Conservation (phyloP, 2,888 invertebrate genomes). For the Phortica magna region DNA sequence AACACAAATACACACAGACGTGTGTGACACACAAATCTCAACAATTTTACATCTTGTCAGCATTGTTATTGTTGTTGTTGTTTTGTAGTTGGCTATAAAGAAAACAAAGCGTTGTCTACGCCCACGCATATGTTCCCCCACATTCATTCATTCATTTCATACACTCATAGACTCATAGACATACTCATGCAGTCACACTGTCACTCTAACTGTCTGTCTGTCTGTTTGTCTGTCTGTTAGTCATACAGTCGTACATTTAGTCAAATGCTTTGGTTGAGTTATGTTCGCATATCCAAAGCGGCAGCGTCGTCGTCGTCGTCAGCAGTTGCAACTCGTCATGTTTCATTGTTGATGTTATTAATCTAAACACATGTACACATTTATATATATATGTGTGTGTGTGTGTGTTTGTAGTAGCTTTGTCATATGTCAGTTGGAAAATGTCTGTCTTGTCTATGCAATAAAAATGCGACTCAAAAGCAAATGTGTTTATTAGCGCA, state of each 20-base stretch:
- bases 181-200: neutral
- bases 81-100: neutral
- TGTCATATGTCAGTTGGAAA: neutral
- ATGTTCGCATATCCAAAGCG: neutral
- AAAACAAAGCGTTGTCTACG: neutral
- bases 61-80: neutral
- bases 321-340: slow-evolving; percentile 29
- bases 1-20: neutral
- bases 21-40: neutral
- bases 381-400: too few species aligned
- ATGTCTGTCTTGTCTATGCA: neutral
- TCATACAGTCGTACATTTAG: neutral
- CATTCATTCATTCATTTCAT: neutral
- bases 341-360: slow-evolving; percentile 25
- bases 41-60: neutral
- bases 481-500: slow-evolving; percentile 3
- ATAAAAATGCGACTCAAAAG: neutral
- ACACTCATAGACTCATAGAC: neutral
- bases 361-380: slow-evolving; percentile 6
- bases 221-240: neutral
- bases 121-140: neutral
- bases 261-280: neutral
- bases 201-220: neutral
- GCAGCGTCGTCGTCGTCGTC: neutral
- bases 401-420: slow-evolving; percentile 61